Percentiles rank a stretch among this genome's conserved stretches.
phyloP scores from a whole-genome alignment of 2,113 vertebrate genomes.

The Alethe diademata region DNA sequence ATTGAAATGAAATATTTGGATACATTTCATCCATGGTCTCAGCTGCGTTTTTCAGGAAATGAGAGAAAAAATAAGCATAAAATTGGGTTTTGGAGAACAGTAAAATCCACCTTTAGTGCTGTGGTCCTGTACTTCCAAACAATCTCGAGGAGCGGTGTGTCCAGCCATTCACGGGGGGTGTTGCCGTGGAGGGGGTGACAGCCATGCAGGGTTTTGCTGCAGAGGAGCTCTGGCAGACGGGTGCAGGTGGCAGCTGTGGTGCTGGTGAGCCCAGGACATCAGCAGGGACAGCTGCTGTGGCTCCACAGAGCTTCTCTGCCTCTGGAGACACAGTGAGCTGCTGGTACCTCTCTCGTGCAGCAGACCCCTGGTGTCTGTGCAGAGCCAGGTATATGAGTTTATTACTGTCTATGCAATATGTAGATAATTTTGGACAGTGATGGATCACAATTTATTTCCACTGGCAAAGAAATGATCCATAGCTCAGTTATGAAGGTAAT shows the following conservation, averaged over 20 bases:
- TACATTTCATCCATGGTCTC: background rate
- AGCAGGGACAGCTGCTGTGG: background rate
- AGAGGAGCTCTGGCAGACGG: background rate
- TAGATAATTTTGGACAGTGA: slow-evolving; percentile 35
- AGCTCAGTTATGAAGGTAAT: slow-evolving; percentile 4
- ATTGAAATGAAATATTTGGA: background rate
- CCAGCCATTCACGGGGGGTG: background rate
- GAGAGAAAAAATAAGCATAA: background rate
- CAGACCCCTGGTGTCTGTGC: background rate
- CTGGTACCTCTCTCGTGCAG: background rate
- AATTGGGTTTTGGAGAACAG: background rate
- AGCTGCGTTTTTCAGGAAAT: background rate
- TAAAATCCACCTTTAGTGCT: background rate
- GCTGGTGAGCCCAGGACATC: background rate
- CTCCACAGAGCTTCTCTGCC: background rate
- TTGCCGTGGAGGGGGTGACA: background rate
- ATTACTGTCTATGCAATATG: background rate
- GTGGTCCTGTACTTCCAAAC: background rate
- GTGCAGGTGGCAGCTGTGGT: background rate
- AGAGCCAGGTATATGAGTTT: background rate
- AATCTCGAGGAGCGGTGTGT: background rate
- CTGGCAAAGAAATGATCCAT: slow-evolving; percentile 31
- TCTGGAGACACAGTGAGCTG: rapidly evolving
- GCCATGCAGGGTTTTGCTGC: rapidly evolving
- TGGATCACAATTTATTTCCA: slow-evolving; percentile 1